Evolutionary conservation across 2,113 vertebrate genomes (phyloP).

Genomic region (Ciconia maguari): DNA sequence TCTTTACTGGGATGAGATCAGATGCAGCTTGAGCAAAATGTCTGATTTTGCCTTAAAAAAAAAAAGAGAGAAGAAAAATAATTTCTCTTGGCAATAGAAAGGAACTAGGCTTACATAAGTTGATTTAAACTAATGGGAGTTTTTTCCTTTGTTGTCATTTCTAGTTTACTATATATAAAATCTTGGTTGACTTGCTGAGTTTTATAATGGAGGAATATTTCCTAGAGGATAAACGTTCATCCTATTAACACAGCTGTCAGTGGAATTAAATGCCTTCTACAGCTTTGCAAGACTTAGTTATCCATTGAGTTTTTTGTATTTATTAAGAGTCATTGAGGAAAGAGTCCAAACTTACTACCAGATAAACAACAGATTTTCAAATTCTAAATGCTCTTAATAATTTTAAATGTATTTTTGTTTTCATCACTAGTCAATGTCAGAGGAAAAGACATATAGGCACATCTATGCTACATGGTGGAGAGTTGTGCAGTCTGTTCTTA

Average conservation of each 20-base stretch:
- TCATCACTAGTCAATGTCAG: neutral
- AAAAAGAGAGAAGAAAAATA: neutral
- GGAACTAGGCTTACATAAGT: neutral
- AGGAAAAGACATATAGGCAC: neutral
- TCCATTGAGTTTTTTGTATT: neutral
- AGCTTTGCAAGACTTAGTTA: neutral
- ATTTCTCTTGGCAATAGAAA: neutral
- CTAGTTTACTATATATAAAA: slow-evolving; percentile 5
- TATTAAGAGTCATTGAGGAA: neutral
- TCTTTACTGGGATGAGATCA: neutral
- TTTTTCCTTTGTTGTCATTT: neutral
- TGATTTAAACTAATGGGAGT: slow-evolving; percentile 5
- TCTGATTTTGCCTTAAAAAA: neutral
- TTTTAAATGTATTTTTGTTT: neutral
- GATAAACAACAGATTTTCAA: neutral
- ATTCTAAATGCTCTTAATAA: neutral
- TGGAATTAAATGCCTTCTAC: neutral
- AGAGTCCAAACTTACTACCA: neutral
- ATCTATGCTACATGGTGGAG: neutral
- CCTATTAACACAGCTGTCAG: slow-evolving; percentile 13
- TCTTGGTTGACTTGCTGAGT: slow-evolving; percentile 6
- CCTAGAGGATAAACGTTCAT: slow-evolving; percentile 4
- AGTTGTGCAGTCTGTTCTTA: neutral
- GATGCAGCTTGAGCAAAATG: neutral
- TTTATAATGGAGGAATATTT: slow-evolving; percentile 16